Evolutionary conservation across 2,888 invertebrate species (phyloP).

Genomic region (Microctonus brassicae): DNA sequence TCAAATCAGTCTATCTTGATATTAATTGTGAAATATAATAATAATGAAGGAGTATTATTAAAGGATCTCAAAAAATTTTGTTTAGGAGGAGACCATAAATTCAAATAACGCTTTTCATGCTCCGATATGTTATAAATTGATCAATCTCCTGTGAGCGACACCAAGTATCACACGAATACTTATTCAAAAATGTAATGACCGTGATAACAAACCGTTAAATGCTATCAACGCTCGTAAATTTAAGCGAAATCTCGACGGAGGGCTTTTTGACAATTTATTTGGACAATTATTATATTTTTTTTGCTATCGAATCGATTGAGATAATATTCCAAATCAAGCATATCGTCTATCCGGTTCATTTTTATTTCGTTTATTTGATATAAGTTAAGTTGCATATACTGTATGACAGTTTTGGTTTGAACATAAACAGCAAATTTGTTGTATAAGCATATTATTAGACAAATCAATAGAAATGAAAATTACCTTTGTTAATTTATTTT

Average conservation of each 20-base stretch:
- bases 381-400: slow-evolving; percentile 20
- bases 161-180: background rate
- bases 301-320: slow-evolving; percentile 39
- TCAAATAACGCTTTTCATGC: slow-evolving; percentile 32
- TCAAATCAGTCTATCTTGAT: slow-evolving; percentile 52
- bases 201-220: background rate
- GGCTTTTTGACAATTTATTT: slow-evolving; percentile 23
- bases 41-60: slow-evolving; percentile 40
- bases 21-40: slow-evolving; percentile 52
- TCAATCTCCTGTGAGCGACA: slow-evolving; percentile 28
- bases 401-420: slow-evolving; percentile 45
- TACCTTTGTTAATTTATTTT: too few species aligned
- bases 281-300: slow-evolving; percentile 34
- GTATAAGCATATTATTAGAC: slow-evolving; percentile 34
- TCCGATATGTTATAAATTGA: slow-evolving; percentile 54
- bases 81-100: slow-evolving; percentile 47
- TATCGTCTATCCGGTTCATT: slow-evolving; percentile 30
- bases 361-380: background rate
- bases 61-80: slow-evolving; percentile 48
- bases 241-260: slow-evolving; percentile 37
- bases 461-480: slow-evolving; percentile 40
- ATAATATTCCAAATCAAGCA: slow-evolving; percentile 43
- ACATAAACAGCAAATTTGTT: slow-evolving; percentile 19
- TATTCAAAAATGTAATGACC: background rate
- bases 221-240: slow-evolving; percentile 6